Conservation (phyloP, 2,113 vertebrate species). For the Cnemophilus loriae region DNA sequence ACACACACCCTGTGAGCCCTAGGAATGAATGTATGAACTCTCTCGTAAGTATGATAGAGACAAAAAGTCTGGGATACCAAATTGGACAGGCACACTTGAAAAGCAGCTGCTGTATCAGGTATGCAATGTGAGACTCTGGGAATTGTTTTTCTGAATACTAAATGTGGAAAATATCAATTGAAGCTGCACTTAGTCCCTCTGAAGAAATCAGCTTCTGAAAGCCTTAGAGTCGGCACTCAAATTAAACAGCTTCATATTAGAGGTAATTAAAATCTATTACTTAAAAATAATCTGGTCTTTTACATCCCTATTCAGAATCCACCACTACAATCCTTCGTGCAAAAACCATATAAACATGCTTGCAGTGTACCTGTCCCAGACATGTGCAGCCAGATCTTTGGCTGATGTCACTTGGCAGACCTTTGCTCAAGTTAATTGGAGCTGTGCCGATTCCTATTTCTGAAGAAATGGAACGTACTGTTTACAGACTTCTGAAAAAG, state of each 20-base stretch:
- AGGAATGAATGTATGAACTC: background rate
- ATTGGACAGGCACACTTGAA: background rate
- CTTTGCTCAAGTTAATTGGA: background rate
- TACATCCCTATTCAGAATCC: background rate
- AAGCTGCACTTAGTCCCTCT: background rate
- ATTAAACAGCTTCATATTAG: background rate
- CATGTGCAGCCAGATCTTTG: background rate
- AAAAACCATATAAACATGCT: background rate
- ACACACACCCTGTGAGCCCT: background rate
- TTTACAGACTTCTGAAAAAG: background rate
- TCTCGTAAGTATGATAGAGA: background rate
- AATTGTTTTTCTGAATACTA: constrained; percentile 19
- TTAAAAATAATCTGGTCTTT: background rate
- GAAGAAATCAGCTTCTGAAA: background rate
- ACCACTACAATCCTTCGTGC: background rate
- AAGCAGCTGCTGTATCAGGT: background rate
- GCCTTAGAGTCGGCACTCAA: background rate
- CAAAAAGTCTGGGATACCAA: background rate
- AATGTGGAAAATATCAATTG: constrained; percentile 12
- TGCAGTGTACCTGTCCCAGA: background rate
- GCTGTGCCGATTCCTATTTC: background rate
- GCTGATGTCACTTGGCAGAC: background rate
- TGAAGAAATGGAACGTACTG: background rate
- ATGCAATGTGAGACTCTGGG: background rate
- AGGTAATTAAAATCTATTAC: background rate